Evolutionary conservation across 1,140 invertebrate genomes (phyloP), one percentile per base, ranked within the genome.

Genomic region (Venturia canescens): DNA sequence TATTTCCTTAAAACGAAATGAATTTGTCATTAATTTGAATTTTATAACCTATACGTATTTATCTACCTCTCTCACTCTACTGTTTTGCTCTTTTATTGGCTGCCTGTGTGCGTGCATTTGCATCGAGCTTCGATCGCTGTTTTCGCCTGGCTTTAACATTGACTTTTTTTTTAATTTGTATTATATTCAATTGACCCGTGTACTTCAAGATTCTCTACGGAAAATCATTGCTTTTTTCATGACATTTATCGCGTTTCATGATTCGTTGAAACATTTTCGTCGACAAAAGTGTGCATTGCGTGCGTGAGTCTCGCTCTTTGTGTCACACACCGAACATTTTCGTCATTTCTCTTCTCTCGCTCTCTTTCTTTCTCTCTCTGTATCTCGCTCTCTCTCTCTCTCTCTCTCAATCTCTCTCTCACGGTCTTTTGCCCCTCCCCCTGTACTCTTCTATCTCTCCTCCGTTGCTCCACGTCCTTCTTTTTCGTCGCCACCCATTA

Each of bases 401-500:
- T 27, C 48, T 70, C 6, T 26, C 1, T 70, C 67, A n/a, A 4
- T 29, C 67, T n/a, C 6, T n/a, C n/a, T n/a, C n/a, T n/a, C n/a
- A n/a, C n/a, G n/a, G n/a, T n/a, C n/a, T n/a, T n/a, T n/a, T n/a
- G n/a, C n/a, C n/a, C n/a, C n/a, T n/a, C n/a, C n/a, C n/a, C n/a
- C n/a, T n/a, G n/a, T n/a, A n/a, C n/a, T n/a, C n/a, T n/a, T n/a
- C n/a, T n/a, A n/a, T n/a, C n/a, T n/a, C n/a, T n/a, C n/a, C n/a
- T n/a, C n/a, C n/a, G n/a, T n/a, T n/a, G n/a, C n/a, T n/a, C n/a
- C n/a, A n/a, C n/a, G n/a, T n/a, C n/a, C n/a, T n/a, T n/a, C 38
- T 31, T 50, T 66, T 31, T 77, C 72, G 83, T 72, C 81, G 83
- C 83, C 83, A 82, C 76, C 81, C 71, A 82, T 57, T 21, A 57